Conservation (phyloP, 2,888 invertebrate species). For the Drosophila tripunctata region DNA sequence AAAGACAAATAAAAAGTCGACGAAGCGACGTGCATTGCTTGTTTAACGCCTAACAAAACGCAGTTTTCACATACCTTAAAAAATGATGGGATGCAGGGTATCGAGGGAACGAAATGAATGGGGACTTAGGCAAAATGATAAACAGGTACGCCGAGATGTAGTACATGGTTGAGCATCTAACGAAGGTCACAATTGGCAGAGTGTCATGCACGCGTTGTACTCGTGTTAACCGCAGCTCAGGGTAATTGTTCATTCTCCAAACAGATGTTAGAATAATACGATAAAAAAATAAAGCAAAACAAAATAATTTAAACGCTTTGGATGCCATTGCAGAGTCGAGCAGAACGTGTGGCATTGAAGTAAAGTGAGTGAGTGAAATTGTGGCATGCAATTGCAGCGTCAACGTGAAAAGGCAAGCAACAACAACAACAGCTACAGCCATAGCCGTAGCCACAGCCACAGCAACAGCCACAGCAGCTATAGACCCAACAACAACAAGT, state of each 20-base stretch:
- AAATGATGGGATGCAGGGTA: background rate
- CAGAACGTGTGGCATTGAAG: slow-evolving; percentile 28
- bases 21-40: slow-evolving; percentile 68
- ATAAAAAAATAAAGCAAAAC: slow-evolving; percentile 19
- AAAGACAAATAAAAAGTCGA: slow-evolving; percentile 70
- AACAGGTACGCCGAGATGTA: slow-evolving; percentile 6
- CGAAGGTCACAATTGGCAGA: slow-evolving; percentile 23
- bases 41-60: slow-evolving; percentile 51
- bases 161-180: background rate
- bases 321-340: slow-evolving; percentile 51
- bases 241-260: slow-evolving; percentile 17
- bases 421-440: slow-evolving; percentile 7
- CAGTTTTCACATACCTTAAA: slow-evolving; percentile 2
- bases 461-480: slow-evolving; percentile 11
- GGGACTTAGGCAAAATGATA: slow-evolving; percentile 44
- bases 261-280: no score
- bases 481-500: slow-evolving; percentile 18
- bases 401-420: slow-evolving; percentile 2
- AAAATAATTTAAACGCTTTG: slow-evolving; percentile 29
- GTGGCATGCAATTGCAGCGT: slow-evolving; percentile 60
- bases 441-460: slow-evolving; percentile 13
- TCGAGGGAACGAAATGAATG: no score
- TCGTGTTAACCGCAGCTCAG: slow-evolving; percentile 17
- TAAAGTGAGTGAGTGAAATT: slow-evolving; percentile 7
- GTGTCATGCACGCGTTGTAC: slow-evolving; percentile 55